A percentile compares a stretch with the other conserved stretches of the same genome.
Evolutionary conservation across 2,888 invertebrate genomes (phyloP).

Genomic region (Acleris literana): DNA sequence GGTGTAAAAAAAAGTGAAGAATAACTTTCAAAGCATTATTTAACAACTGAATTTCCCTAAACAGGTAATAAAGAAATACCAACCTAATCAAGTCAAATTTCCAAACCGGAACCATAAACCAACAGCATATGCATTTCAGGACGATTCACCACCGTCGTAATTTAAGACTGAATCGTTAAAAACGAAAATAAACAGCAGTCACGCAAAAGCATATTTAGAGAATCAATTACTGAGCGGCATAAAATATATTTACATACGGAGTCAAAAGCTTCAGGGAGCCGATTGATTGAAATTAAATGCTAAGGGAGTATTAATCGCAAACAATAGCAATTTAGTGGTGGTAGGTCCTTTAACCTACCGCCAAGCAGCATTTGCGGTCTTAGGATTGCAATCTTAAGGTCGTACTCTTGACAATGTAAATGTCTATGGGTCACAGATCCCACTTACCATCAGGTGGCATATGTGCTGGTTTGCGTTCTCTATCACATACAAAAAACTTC

Average conservation of each 20-base stretch:
- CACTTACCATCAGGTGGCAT: no score
- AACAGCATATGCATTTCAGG: constrained; percentile 32
- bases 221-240: constrained; percentile 55
- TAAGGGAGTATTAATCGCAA: constrained; percentile 9
- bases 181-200: constrained; percentile 49
- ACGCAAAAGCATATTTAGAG: constrained; percentile 67
- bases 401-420: no score
- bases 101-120: constrained; percentile 24
- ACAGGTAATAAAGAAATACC: not conserved
- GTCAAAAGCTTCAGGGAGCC: constrained; percentile 17
- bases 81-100: constrained; percentile 22
- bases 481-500: no score
- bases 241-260: constrained; percentile 38
- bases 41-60: not conserved
- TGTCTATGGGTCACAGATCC: no score
- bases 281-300: constrained; percentile 36
- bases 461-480: no score
- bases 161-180: constrained; percentile 43
- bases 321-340: not conserved
- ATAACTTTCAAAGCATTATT: not conserved
- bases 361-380: no score
- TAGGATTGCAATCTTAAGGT: no score
- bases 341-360: no score
- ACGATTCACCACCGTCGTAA: constrained; percentile 34
- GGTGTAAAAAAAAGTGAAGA: no score